A percentile compares a stretch with the other conserved stretches of the same genome.
Conservation (phyloP, 1,140 invertebrate species). For the Leguminivora glycinivorella region DNA sequence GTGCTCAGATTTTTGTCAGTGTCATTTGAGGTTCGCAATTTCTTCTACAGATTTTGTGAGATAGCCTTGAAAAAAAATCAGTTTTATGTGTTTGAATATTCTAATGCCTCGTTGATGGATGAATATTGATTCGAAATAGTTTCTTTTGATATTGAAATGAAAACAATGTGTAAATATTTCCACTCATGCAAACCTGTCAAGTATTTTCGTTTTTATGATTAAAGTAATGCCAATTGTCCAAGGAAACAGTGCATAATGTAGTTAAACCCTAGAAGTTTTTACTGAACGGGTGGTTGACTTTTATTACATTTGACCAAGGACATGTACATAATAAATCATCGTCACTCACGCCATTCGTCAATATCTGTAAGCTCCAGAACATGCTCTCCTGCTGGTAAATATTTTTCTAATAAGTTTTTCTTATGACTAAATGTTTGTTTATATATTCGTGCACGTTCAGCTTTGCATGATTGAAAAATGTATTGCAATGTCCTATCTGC, state of each 20-base stretch:
- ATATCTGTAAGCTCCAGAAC: constrained; percentile 64
- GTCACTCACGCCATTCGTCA: constrained; percentile 66
- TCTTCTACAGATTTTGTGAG: neutral
- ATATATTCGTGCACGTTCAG: neutral
- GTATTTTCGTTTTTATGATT: constrained; percentile 47
- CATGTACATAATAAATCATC: constrained; percentile 75
- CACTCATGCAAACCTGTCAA: constrained; percentile 8
- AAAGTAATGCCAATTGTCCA: constrained; percentile 38
- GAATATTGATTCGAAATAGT: neutral
- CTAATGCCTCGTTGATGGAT: neutral
- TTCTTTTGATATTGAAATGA: neutral
- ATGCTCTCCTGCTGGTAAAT: constrained; percentile 70
- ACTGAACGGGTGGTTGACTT: constrained; percentile 62
- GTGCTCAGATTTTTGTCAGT: constrained; percentile 39
- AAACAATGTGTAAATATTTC: constrained; percentile 1
- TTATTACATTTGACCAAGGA: constrained; percentile 68
- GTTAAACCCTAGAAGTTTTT: constrained; percentile 44
- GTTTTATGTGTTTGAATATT: constrained; percentile 16
- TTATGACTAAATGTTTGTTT: constrained; percentile 13
- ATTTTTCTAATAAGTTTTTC: constrained; percentile 34
- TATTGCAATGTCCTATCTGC: neutral
- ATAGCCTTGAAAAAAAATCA: constrained; percentile 8
- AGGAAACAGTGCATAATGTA: constrained; percentile 42
- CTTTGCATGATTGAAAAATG: neutral
- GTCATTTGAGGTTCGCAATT: constrained; percentile 33